Base-by-base conservation (phyloP, 1,140 invertebrate species). In the Papilio aristodemus region DNA sequence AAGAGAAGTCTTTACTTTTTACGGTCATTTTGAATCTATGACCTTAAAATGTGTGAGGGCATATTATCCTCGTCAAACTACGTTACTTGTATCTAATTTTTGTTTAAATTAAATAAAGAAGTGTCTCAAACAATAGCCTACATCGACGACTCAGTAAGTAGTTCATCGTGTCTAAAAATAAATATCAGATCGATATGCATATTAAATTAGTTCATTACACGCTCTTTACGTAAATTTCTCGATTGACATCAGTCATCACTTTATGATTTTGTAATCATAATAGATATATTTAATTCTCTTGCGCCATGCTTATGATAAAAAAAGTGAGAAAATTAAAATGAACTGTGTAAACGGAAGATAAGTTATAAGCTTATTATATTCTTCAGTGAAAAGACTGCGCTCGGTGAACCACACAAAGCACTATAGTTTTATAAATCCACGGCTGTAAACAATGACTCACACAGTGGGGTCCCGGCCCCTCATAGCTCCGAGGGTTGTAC, bases 381-480 rank as follows among this genome's bases (percentile, higher is more conserved):
- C 27, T 38, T 62, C 8, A 62, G 14, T 62, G 27, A 50, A 66
- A 66, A 66, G 63, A 50, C 22, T 43, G 19, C 19, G 11, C 27
- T 46, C 32, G 14, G 32, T 8, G 50, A 63, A 66, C 63, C 39
- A 27, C 39, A 46, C n/a, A 62, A 62, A 66, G 63, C 63, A 66
- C 63, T 46, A 46, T 36, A 59, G 58, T 17, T 41, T 50, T 66
- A 59, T 59, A 66, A 50, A 32, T 66, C 59, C 14, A 50, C n/a
- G 4, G 22, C 19, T 27, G 63, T 66, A 66, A 66, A 66, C 63
- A 66, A 66, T 66, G 63, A 66, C 19, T 66, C 63, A 66, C 25
- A 43, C 37, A 11, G 19, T 41, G 25, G 39, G 63, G 63, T 66
- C 10, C 25, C 17, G 62, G 10, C 63, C 63, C 63, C 39, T 66